Percentiles rank a stretch among this genome's conserved stretches.
Conservation (phyloP, 2,888 invertebrate species). For the Auanema sp. region DNA sequence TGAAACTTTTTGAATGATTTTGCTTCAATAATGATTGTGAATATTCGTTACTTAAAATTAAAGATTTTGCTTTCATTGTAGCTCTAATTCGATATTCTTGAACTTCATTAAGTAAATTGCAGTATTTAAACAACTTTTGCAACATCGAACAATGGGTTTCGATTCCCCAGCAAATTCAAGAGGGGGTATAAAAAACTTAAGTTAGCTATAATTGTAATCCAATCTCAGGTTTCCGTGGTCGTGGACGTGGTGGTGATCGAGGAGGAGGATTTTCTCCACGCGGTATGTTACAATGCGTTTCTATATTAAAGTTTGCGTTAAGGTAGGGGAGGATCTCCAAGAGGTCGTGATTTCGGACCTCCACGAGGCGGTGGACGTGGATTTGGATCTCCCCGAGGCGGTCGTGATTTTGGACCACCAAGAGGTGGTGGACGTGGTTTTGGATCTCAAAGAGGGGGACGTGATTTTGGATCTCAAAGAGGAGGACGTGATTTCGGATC, state of each 20-base stretch:
- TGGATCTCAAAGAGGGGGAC: slow-evolving; percentile 11
- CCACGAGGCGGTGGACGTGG: no score
- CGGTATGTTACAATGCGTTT: no score
- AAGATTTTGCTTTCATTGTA: not conserved
- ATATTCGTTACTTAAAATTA: no score
- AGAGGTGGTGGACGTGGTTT: slow-evolving; percentile 14
- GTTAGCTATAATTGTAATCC: not conserved
- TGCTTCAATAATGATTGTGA: no score
- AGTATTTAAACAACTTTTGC: not conserved
- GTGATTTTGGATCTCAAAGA: slow-evolving; percentile 17
- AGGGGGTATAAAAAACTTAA: slow-evolving; percentile 24
- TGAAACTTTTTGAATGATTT: not conserved
- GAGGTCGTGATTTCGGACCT: no score
- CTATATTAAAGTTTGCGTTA: no score
- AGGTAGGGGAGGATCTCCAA: no score
- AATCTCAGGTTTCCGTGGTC: slow-evolving; percentile 13
- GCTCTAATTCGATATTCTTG: not conserved
- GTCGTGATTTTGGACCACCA: not conserved
- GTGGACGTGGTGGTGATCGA: slow-evolving; percentile 17
- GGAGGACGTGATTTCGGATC: slow-evolving; percentile 16
- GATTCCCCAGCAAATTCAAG: slow-evolving; percentile 41
- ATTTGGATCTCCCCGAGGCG: not conserved
- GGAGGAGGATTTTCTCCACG: slow-evolving; percentile 6
- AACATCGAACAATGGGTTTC: slow-evolving; percentile 35
- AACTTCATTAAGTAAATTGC: not conserved